These are phyloP conservation scores for Indri indri DNA, from an alignment of 2,113 vertebrate species.

Conservation along the genomic window DNA sequence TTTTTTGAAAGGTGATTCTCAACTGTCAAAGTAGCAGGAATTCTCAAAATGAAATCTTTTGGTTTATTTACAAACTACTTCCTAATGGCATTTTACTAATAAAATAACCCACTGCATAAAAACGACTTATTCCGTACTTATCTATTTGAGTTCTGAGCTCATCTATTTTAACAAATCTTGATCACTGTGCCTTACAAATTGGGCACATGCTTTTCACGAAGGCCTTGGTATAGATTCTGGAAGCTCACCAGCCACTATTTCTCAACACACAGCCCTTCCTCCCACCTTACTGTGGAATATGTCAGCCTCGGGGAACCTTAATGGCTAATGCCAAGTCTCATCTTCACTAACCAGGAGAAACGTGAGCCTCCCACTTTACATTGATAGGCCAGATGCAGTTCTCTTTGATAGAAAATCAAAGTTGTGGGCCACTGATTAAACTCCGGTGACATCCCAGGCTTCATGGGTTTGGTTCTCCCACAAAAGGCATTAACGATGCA, in stretches of 20 bases:
- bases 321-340: background rate
- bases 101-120: background rate
- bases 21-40: background rate
- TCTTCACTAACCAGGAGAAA: conserved; percentile 8
- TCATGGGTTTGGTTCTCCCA: background rate
- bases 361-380: background rate
- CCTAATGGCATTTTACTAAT: background rate
- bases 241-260: background rate
- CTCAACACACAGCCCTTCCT: background rate
- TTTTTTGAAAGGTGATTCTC: background rate
- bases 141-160: background rate
- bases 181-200: background rate
- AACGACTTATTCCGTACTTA: background rate
- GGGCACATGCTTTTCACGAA: background rate
- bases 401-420: conserved; percentile 58
- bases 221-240: background rate
- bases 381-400: background rate
- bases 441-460: background rate
- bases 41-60: background rate
- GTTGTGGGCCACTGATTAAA: conserved; percentile 9
- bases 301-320: background rate
- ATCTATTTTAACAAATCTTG: background rate
- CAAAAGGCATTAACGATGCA: background rate
- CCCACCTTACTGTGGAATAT: background rate
- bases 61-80: background rate